Evolutionary conservation across 2,888 invertebrate species (phyloP), one percentile per base, ranked within the genome.

Genomic region (Acanthosepion lycidas): DNA sequence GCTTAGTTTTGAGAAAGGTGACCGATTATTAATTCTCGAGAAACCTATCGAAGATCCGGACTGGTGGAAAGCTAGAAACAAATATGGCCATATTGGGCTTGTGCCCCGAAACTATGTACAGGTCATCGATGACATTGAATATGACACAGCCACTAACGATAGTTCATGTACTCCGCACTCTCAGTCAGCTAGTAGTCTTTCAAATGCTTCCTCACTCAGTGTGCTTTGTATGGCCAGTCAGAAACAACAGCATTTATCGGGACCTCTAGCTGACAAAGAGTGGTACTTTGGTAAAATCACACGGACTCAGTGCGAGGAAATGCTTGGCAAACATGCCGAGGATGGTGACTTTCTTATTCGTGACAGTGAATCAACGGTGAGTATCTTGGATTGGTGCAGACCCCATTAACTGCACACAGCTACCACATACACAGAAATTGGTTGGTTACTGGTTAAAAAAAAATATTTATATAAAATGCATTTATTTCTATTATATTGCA

Each of bases 241-340:
- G 91, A 96, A 96, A 95, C 97, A 96, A 95, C 96, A 96, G 95
- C 96, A 96, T 95, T 96, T 97, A 42, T 96, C 97, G 9, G 97
- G 97, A 53, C 97, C 97, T 18, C 96, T 97, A 49, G 96, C 96
- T 28, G 97, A 97, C 93, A 97, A 97, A 98, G 98, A 99, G 93
- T 99, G 99, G 99, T 99, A 99, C 98, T 99, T 98, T 98, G 99
- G 99, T 95, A 98, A 98, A 97, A 99, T 99, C 97, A 98, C 99
- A 94, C 98, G 99, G 97, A 98, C 98, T 96, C 99, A 99, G 98
- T 99, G 99, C 98, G 99, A 99, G 98, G 98, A 98, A 96, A 98
- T 99, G 97, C 98, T 99, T 97, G 99, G 99, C 98, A 98, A 99
- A 97, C 98, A 99, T 97, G 99, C 99, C 42, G 98, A 99, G 97